Base-by-base conservation (phyloP, 2,113 vertebrate genomes). In the Odocoileus hemionus region DNA sequence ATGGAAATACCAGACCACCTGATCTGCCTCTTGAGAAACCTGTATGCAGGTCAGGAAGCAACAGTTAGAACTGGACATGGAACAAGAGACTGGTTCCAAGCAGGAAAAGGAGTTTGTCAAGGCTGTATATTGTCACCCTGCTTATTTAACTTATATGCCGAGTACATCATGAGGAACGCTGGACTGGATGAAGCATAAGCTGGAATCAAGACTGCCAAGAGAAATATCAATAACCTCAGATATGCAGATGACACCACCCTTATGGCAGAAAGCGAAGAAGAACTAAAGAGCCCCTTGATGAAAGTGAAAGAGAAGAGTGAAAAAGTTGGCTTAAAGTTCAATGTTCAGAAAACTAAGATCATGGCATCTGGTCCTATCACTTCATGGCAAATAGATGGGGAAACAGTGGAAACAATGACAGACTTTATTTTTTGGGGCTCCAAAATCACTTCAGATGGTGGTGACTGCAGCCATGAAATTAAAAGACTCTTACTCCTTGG, bases 371-470 rank as follows among this genome's bases (percentile, higher is more conserved):
- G 61, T 7, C 15, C 30, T 15, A 33, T 17, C 61, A 64, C 30
- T n/a, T 64, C 30, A 4, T 17, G 61, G 61, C 15, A 64, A 64
- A 33, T 17, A 64, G 30, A 64, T 64, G 30, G 61, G 30, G 30
- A 64, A 64, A 64, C 6, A 61, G 60, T 33, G 60, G 28, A 30
- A 30, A 61, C 15, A 64, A 15, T 64, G 30, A n/a, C 30, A 64
- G 7, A 64, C 61, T 64, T 64, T n/a, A n/a, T n/a, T 64, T 58
- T 64, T 0, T 0, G 1, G 60, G 60, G 30, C 30, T 64, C 61
- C 15, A 64, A 64, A 64, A n/a, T 64, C 30, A 64, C 16, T 64
- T 3, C 16, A 64, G 61, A 64, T 64, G 33, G 33, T 67, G 33
- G 33, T 67, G 16, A 67, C 7, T n/a, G 16, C 61, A 67, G 16